A percentile compares a stretch with the other conserved stretches of the same genome.
phyloP scores from a whole-genome alignment of 2,888 invertebrate species.

The Cosmia trapezina region DNA sequence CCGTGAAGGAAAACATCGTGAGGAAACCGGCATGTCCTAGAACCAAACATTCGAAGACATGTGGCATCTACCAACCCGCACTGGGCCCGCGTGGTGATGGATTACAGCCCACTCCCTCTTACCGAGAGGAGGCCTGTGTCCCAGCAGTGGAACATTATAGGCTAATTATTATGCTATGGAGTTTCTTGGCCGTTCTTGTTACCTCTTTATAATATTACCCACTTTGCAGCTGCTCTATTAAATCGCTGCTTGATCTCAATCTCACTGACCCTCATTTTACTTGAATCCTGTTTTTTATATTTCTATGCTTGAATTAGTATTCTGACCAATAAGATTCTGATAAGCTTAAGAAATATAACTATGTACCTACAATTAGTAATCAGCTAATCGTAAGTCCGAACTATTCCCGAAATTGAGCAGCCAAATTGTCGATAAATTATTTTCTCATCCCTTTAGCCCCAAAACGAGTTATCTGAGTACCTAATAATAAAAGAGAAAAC shows the following conservation, averaged over 20 bases:
- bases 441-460: conserved; percentile 22
- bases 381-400: background rate
- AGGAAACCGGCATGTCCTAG: too few species aligned
- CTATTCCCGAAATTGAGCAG: conserved; percentile 11
- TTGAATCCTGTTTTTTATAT: too few species aligned
- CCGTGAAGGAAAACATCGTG: too few species aligned
- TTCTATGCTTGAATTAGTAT: background rate
- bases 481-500: conserved; percentile 27
- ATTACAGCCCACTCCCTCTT: too few species aligned
- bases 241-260: background rate
- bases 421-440: conserved; percentile 33
- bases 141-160: too few species aligned
- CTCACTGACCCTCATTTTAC: background rate
- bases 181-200: background rate
- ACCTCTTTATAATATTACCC: background rate
- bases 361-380: conserved; percentile 22
- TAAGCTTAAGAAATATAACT: conserved; percentile 16
- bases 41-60: too few species aligned
- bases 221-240: background rate
- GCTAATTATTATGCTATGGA: too few species aligned
- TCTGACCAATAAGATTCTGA: background rate
- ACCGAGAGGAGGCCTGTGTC: too few species aligned
- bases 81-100: too few species aligned
- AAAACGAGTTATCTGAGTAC: conserved; percentile 27
- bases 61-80: too few species aligned